Base-by-base conservation (phyloP, 2,888 invertebrate genomes). In the Latheticus oryzae region DNA sequence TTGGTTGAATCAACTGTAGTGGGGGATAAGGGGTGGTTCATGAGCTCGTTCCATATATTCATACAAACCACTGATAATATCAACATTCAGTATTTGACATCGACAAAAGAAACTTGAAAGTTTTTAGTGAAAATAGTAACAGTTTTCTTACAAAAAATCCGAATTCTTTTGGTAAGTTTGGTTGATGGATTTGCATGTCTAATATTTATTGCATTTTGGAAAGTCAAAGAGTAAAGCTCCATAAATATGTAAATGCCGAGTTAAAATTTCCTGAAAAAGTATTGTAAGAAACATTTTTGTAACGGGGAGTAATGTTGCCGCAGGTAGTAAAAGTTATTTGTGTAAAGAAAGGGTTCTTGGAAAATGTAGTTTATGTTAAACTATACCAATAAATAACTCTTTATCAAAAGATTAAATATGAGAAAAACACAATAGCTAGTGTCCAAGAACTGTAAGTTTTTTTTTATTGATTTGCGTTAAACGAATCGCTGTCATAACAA, bases 1-100 rank as follows among this genome's bases (percentile, higher is more conserved):
- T 30, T 17, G 28, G 19, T 43, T 43, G 28, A 17, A 15, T 9
- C 11, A 17, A 4, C 7, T 15, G 23, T 47, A 9, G 47, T 35
- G n/a, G 47, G 47, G 47, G 47, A 13, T 47, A 32, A 47, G 47
- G 47, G 47, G 47, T 47, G 47, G 47, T 15, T 47, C 35, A 35
- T 47, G 30, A 32, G 45, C 45, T 32, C 5, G 19, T 45, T 35
- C 47, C 47, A 33, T 47, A 47, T 47, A 47, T 47, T 24, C 35
- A 47, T 47, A 33, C 47, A 19, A 33, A 47, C 47, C 35, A 35
- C 47, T 21, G 47, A 47, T 35, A 24, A 33, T 23, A 47, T 47
- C 47, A 42, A 47, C 47, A 47, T 24, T 47, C 47, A 9, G 21
- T 33, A 23, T 47, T 23, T 47, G 24, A 47, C 47, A 47, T 12